Evolutionary conservation across 2,888 invertebrate genomes (phyloP), one percentile per base, ranked within the genome.

Genomic region (Scaptomyza parva): DNA sequence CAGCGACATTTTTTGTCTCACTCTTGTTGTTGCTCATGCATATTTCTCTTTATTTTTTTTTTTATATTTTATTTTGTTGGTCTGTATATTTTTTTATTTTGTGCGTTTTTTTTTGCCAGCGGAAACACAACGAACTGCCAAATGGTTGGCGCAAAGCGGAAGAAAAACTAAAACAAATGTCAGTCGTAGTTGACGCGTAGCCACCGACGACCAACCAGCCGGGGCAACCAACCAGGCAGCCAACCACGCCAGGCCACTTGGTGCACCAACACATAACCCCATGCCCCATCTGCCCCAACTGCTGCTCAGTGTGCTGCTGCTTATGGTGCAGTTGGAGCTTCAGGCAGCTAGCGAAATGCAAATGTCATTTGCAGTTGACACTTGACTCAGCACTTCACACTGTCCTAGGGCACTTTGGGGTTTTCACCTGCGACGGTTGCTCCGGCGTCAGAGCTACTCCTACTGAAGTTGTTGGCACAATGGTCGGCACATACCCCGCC

Each of bases 101-200:
- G n/a, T n/a, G n/a, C n/a, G n/a, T n/a, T 33, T 60, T 41, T 35
- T 47, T 24, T 20, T 54, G 57, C 55, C 33, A 41, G 78, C 72
- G 82, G 75, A 82, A 85, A 73, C 77, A 86, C 71, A 75, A 70
- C 75, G 79, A 79, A 85, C 84, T 81, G 86, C 84, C 84, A 85
- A 85, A 85, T 85, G 84, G 86, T 84, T 81, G 65, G 79, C 81
- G 81, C 78, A 85, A 85, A 86, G 86, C 84, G 84, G 86, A 85
- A 84, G 84, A 86, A 86, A 86, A 85, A 85, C 86, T 85, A 85
- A 85, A 85, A 85, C 84, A 85, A 85, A 85, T 85, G 84, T 86
- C 86, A 81, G 73, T 75, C 79, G 86, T 80, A 84, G 79, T 81
- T 83, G 86, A 86, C 83, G 83, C 86, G 83, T 83, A 83, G 86